Percentiles rank a stretch among this genome's conserved stretches.
These are phyloP conservation scores for Zingel zingel DNA, from an alignment of 2,113 vertebrate genomes.

Conservation along the genomic window DNA sequence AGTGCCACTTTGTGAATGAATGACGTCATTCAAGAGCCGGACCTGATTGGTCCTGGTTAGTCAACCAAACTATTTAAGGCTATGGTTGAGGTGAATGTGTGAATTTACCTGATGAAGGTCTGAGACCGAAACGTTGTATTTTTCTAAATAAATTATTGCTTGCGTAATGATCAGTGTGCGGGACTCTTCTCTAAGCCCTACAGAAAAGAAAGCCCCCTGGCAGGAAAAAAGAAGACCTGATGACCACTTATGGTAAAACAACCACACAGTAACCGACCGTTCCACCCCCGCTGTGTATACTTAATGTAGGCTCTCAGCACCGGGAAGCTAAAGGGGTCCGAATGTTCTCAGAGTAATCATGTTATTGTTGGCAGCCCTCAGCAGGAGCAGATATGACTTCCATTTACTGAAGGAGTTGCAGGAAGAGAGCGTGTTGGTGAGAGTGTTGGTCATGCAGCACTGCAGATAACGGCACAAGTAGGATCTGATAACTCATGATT, in stretches of 20 bases:
- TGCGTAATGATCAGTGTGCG: no score
- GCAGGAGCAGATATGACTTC: constrained; percentile 46
- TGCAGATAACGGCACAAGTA: constrained; percentile 50
- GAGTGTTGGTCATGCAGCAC: constrained; percentile 42
- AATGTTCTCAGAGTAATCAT: constrained; percentile 59
- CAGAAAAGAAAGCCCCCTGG: not conserved
- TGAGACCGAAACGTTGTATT: no score
- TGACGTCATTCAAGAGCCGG: no score
- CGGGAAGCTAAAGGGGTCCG: constrained; percentile 27
- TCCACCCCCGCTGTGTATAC: constrained; percentile 10
- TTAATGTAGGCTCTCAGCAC: constrained; percentile 18
- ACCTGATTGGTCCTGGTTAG: no score
- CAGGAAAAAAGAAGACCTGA: constrained; percentile 9
- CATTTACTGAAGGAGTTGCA: constrained; percentile 48
- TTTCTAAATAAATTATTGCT: no score
- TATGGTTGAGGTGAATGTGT: no score
- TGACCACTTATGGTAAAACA: constrained; percentile 25
- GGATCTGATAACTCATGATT: constrained; percentile 56
- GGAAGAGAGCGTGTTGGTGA: constrained; percentile 20
- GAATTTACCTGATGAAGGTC: no score
- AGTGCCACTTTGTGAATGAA: no score
- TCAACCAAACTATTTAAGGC: no score
- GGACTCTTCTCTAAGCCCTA: no score
- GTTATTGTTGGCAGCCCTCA: constrained; percentile 61
- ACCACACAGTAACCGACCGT: not conserved